Base-by-base conservation (phyloP, 2,888 invertebrate species). In the Volucella zonaria region DNA sequence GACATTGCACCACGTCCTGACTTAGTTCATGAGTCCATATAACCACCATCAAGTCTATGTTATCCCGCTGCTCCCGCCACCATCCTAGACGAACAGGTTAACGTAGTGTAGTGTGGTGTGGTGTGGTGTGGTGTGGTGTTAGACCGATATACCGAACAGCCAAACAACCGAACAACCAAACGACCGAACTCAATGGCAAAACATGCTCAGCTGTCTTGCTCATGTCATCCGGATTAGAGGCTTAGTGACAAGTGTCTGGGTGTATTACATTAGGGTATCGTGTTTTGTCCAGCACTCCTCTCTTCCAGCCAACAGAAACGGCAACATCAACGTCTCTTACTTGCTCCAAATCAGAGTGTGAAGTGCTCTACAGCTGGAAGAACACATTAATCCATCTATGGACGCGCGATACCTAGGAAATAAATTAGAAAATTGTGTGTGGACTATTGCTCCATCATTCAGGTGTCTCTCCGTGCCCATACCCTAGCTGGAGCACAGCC, bases 161-260 rank as follows among this genome's bases (percentile, higher is more conserved):
- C 31, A 31, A 31, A 31, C 31, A 31, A 31, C 31, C 31, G 6
- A 31, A 31, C 31, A 31, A 31, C 31, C 31, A 31, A 31, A 31
- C 31, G 31, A 31, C 31, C 42, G 68, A 38, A 68, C 82, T 85
- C 76, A 85, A 85, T 81, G 85, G 85, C 75, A 81, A 81, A 85
- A 85, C 81, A 85, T 85, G 85, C 85, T 81, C 76, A 77, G 81
- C 85, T 85, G 85, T 85, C 85, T 71, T 85, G 81, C 85, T 81
- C 85, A 85, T 85, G 85, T 85, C 85, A 85, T 85, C 85, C 85
- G 85, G 85, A 85, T 81, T 85, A 85, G 81, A 85, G 76, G 73
- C 81, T 85, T 85, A 85, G 85, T 85, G 85, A 85, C 85, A 85
- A 85, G 85, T 85, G 81, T 81, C 85, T 85, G 85, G 85, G 85